These are phyloP conservation scores for Caenorhabditis elegans DNA, from an alignment of 1,140 invertebrate genomes.

Conservation along the genomic window WBcel235 BX284606.5:17156001-17156500, in stretches of 20 bases:
- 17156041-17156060: neutral
- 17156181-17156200: slow-evolving; percentile 39
- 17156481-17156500: neutral
- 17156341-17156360: slow-evolving; percentile 52
- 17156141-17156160: slow-evolving; percentile 31
- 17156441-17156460: slow-evolving; percentile 42
- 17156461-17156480: slow-evolving; percentile 56
- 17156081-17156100: too few relatives aligned
- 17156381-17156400: neutral
- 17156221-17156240: slow-evolving; percentile 9
- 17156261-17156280: slow-evolving; percentile 32
- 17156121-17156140: neutral
- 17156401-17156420: slow-evolving; percentile 58
- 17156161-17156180: slow-evolving; percentile 30
- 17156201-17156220: slow-evolving; percentile 34
- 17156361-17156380: neutral
- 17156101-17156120: neutral
- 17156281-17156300: slow-evolving; percentile 54
- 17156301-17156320: slow-evolving; percentile 57
- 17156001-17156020: too few relatives aligned
- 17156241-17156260: slow-evolving; percentile 33
- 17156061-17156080: neutral
- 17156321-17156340: slow-evolving; percentile 51
- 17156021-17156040: too few relatives aligned
- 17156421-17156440: slow-evolving; percentile 56